These are phyloP conservation scores for Amblyraja radiata DNA, from an alignment of 2,797 vertebrate species.

Conservation along the genomic window DNA sequence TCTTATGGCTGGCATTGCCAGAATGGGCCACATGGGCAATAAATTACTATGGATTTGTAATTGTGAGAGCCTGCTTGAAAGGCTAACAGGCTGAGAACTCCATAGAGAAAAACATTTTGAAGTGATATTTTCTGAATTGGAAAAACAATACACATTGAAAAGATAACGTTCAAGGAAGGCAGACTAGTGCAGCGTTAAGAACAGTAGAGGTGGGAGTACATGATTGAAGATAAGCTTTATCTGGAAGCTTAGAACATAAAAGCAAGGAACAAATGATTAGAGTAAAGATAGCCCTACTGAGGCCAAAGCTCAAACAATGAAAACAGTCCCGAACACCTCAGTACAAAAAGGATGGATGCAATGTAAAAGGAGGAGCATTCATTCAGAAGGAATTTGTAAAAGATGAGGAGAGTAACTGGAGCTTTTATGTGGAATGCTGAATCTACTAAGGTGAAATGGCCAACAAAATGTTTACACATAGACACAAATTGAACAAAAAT, in stretches of 20 bases:
- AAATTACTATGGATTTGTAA: neutral
- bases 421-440: neutral
- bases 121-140: neutral
- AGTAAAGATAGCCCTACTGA: neutral
- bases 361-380: neutral
- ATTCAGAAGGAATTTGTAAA: neutral
- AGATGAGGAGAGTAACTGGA: neutral
- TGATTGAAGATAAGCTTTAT: neutral
- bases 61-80: neutral
- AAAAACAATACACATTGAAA: neutral
- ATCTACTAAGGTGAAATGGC: neutral
- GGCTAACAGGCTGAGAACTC: neutral
- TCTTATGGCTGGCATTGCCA: no score
- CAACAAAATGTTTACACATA: neutral
- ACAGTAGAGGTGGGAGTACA: neutral
- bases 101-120: neutral
- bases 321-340: neutral
- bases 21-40: no score
- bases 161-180: neutral
- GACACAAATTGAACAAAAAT: neutral
- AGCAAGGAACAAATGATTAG: neutral
- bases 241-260: neutral
- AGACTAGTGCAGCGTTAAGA: neutral
- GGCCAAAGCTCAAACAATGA: neutral
- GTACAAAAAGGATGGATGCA: neutral